phyloP scores from a whole-genome alignment of 2,797 vertebrate species.

The Macropodus opercularis region DNA sequence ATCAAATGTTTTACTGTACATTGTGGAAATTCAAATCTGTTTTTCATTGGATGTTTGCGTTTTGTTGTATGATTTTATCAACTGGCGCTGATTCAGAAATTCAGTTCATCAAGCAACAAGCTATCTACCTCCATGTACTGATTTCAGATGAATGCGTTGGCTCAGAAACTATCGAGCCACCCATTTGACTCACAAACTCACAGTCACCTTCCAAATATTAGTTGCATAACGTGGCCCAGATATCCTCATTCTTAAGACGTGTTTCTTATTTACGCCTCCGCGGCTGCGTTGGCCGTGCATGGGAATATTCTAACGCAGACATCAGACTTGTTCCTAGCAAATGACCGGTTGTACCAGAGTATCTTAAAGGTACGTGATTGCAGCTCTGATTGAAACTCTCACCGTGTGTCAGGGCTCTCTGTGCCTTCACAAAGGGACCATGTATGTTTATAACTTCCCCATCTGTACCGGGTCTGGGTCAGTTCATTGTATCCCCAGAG shows the following conservation, averaged over 20 bases:
- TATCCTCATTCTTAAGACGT: no score
- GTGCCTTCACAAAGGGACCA: conserved; percentile 5
- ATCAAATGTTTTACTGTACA: no score
- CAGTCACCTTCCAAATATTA: conserved; percentile 40
- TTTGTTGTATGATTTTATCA: no score
- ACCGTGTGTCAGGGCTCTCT: conserved; percentile 2
- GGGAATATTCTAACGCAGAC: conserved; percentile 25
- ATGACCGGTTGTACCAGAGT: conserved; percentile 10
- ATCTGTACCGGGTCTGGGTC: conserved; percentile 7
- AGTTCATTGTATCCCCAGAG: conserved; percentile 32
- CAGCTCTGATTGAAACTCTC: conserved; percentile 24
- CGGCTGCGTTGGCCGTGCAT: conserved; percentile 11
- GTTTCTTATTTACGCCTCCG: no score
- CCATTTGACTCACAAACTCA: no score
- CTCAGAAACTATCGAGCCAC: no score
- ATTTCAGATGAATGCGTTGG: no score
- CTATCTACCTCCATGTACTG: no score
- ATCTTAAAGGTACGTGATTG: conserved; percentile 27
- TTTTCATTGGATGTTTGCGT: no score
- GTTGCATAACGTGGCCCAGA: conserved; percentile 23
- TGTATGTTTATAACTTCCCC: conserved; percentile 37
- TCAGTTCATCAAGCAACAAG: no score
- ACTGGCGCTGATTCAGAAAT: no score
- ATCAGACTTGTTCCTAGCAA: conserved; percentile 9
- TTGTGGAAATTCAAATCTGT: no score